These are phyloP conservation scores for Campoletis sonorensis DNA, from an alignment of 1,140 invertebrate genomes.

Conservation along the genomic window DNA sequence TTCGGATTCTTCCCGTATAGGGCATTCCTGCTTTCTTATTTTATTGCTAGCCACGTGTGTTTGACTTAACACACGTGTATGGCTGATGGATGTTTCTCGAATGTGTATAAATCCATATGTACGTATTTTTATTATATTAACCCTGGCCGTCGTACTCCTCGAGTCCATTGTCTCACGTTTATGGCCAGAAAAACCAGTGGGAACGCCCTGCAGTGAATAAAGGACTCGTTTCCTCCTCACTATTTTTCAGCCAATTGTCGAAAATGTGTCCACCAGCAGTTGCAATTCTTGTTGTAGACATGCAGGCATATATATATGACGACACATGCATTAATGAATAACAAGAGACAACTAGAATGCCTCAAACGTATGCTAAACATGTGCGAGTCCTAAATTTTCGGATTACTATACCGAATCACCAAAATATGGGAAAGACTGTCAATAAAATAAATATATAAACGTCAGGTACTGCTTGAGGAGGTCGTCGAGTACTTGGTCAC, in stretches of 20 bases:
- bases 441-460: not conserved
- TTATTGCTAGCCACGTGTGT: not conserved
- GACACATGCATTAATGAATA: not conserved
- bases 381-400: not conserved
- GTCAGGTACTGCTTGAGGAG: not conserved
- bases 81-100: not conserved
- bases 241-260: not conserved
- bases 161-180: conserved; percentile 2
- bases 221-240: not conserved
- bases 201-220: not conserved
- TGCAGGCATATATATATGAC: not conserved
- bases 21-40: too few relatives aligned
- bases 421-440: not conserved
- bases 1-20: too few relatives aligned
- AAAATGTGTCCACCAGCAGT: not conserved
- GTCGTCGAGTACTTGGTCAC: not conserved
- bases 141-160: not conserved
- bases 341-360: not conserved
- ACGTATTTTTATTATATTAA: not conserved
- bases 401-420: not conserved
- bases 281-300: not conserved
- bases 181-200: not conserved
- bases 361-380: not conserved
- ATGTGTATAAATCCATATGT: not conserved
- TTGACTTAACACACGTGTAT: not conserved